phyloP scores from a whole-genome alignment of 2,888 invertebrate genomes.

The Chrysolina haemoptera region DNA sequence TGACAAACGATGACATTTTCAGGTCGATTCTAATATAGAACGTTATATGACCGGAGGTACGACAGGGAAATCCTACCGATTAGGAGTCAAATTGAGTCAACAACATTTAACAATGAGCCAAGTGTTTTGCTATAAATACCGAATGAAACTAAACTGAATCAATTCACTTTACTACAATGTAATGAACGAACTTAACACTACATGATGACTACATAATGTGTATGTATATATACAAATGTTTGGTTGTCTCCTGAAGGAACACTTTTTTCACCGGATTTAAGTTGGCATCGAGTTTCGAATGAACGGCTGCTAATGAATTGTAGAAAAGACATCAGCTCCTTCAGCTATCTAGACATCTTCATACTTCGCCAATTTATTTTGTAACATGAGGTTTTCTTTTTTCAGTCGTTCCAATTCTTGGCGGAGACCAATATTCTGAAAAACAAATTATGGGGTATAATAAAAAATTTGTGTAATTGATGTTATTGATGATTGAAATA shows the following conservation, averaged over 20 bases:
- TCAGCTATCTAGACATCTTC: constrained; percentile 80
- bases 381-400: constrained; percentile 91
- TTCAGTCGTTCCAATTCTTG: constrained; percentile 92
- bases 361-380: constrained; percentile 91
- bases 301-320: constrained; percentile 49
- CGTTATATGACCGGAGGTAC: constrained; percentile 49
- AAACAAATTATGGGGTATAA: constrained; percentile 53
- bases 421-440: constrained; percentile 89
- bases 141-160: constrained; percentile 31
- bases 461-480: too few species aligned
- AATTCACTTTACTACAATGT: constrained; percentile 55
- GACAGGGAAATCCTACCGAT: not conserved
- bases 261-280: constrained; percentile 52
- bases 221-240: constrained; percentile 70
- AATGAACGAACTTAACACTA: constrained; percentile 68
- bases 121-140: constrained; percentile 26
- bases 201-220: constrained; percentile 69
- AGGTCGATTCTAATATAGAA: constrained; percentile 64
- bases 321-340: constrained; percentile 55
- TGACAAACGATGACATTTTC: constrained; percentile 26
- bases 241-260: constrained; percentile 67
- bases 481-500: too few species aligned
- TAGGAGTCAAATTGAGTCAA: not conserved
- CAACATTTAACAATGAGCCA: not conserved
- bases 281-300: constrained; percentile 49